Percentiles rank a stretch among this genome's conserved stretches.
These are phyloP conservation scores for Lepidurus couesii DNA, from an alignment of 1,140 invertebrate species.

Conservation along the genomic window DNA sequence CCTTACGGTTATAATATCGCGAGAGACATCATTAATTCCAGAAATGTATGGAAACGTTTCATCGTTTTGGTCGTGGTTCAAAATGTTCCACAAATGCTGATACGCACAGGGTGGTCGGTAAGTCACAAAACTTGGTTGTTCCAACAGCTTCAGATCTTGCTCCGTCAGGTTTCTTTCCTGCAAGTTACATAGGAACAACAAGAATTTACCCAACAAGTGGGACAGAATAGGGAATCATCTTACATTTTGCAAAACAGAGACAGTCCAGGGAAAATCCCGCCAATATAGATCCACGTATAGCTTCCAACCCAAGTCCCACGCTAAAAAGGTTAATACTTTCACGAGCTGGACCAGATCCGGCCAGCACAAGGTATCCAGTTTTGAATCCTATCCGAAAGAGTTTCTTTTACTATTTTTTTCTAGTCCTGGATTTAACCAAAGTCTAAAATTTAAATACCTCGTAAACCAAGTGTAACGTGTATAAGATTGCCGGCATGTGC, in stretches of 20 bases:
- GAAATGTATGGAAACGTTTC: constrained; percentile 60
- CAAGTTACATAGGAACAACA: constrained; percentile 25
- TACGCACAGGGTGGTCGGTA: constrained; percentile 63
- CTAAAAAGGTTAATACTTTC: constrained; percentile 67
- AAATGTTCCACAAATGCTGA: constrained; percentile 58
- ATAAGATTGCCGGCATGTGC: constrained; percentile 67
- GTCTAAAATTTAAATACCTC: constrained; percentile 51
- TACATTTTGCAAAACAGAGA: constrained; percentile 33
- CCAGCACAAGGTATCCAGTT: constrained; percentile 65
- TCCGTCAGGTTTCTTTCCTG: constrained; percentile 45
- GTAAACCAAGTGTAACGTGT: constrained; percentile 78
- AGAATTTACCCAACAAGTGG: background rate
- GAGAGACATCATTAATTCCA: constrained; percentile 58
- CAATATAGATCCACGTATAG: constrained; percentile 75
- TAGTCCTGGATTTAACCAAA: background rate
- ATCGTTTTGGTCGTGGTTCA: constrained; percentile 45
- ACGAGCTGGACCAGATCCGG: constrained; percentile 63
- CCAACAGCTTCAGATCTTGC: constrained; percentile 52
- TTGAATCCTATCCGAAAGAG: constrained; percentile 57
- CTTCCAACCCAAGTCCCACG: constrained; percentile 65
- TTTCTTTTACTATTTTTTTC: background rate
- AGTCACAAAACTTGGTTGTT: constrained; percentile 56
- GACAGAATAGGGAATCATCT: background rate
- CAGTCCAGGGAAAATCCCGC: constrained; percentile 68
- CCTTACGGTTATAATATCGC: constrained; percentile 59